Conservation (phyloP, 2,888 invertebrate species). For the Cremastinae sp. region DNA sequence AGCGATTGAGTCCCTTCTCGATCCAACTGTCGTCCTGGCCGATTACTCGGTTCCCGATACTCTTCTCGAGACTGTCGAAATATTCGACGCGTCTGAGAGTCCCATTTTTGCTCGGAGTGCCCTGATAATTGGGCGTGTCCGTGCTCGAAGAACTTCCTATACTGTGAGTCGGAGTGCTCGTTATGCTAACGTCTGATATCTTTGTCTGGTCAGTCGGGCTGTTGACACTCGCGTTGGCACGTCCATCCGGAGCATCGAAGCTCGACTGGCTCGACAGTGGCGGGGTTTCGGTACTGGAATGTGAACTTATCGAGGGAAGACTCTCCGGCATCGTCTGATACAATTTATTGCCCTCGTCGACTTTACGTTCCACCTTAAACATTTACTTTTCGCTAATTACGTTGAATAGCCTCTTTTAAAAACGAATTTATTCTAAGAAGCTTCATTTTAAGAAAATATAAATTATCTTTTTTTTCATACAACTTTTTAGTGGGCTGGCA, state of each 20-base stretch:
- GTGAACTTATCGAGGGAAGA: conserved; percentile 82
- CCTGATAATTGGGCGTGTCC: conserved; percentile 76
- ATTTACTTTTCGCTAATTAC: not conserved
- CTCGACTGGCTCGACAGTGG: conserved; percentile 69
- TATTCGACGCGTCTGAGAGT: conserved; percentile 77
- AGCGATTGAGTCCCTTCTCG: conserved; percentile 82
- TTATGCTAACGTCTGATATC: conserved; percentile 72
- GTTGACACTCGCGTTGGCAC: conserved; percentile 66
- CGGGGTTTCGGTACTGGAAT: conserved; percentile 75
- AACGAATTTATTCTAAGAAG: not conserved
- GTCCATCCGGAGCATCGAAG: conserved; percentile 68
- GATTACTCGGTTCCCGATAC: conserved; percentile 76
- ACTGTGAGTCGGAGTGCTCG: conserved; percentile 78
- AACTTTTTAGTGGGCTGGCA: too few relatives aligned
- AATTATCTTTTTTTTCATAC: too few relatives aligned
- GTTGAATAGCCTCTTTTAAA: not conserved
- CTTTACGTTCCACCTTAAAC: conserved; percentile 83
- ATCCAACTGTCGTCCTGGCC: conserved; percentile 82
- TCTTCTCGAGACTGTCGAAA: conserved; percentile 79
- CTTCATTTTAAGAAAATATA: too few relatives aligned
- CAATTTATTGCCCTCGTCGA: conserved; percentile 84
- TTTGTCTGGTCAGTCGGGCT: conserved; percentile 68
- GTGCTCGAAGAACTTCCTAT: conserved; percentile 78
- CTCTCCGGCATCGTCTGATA: conserved; percentile 88
- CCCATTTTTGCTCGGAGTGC: conserved; percentile 78